Percentiles rank a stretch among this genome's conserved stretches.
Evolutionary conservation across 2,888 invertebrate genomes (phyloP).

Genomic region (Eremobia ochroleuca): DNA sequence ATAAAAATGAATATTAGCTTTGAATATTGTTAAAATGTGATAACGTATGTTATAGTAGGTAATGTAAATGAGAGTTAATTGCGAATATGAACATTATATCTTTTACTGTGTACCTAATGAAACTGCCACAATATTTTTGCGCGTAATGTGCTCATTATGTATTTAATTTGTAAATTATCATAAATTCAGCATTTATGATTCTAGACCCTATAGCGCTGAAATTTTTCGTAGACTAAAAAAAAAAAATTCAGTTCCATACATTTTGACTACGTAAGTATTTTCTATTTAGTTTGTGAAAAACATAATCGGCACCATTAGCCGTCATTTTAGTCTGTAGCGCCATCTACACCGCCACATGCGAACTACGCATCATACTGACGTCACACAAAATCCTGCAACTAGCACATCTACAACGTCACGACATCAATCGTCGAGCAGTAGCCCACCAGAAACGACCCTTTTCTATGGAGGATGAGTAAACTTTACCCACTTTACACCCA

Average conservation of each 20-base stretch:
- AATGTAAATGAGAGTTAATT: constrained; percentile 26
- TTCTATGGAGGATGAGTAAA: not conserved
- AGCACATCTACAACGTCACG: not conserved
- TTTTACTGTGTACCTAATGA: constrained; percentile 42
- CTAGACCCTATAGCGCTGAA: too few relatives aligned
- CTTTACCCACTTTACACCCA: not conserved
- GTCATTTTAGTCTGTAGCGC: not conserved
- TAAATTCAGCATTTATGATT: too few relatives aligned
- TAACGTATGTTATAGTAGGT: constrained; percentile 35
- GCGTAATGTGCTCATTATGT: constrained; percentile 34
- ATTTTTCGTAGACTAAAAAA: too few relatives aligned
- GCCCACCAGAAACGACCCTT: not conserved
- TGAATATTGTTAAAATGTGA: constrained; percentile 64
- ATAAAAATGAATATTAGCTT: constrained; percentile 44
- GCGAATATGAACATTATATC: constrained; percentile 17
- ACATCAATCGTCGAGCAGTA: not conserved
- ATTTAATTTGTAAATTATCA: not conserved
- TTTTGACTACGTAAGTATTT: not conserved
- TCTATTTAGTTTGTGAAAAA: too few relatives aligned
- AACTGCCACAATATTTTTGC: constrained; percentile 54
- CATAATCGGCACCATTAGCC: too few relatives aligned
- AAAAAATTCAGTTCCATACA: not conserved
- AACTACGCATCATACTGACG: not conserved
- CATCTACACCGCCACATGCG: not conserved
- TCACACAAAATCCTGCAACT: not conserved